Evolutionary conservation across 2,113 vertebrate genomes (phyloP).

Genomic region (Hippoglossus stenolepis): DNA sequence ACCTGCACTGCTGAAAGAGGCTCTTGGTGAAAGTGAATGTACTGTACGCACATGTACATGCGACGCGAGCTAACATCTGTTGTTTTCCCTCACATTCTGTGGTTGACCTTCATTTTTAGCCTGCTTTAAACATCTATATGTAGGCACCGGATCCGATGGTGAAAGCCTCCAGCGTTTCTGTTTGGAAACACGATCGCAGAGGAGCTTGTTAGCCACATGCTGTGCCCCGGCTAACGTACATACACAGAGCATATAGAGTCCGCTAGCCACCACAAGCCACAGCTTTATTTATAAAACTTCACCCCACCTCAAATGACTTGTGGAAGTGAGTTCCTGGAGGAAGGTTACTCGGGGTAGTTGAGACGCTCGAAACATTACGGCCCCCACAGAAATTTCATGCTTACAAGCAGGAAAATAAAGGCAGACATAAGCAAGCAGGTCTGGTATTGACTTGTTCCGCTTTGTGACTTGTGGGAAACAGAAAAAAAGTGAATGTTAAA

Average conservation of each 20-base stretch:
- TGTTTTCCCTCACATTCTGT: constrained; percentile 36
- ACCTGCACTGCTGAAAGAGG: neutral
- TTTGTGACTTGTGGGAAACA: constrained; percentile 25
- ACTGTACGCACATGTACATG: neutral
- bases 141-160: neutral
- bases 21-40: constrained; percentile 12
- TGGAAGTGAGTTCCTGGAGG: constrained; percentile 32
- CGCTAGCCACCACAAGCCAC: constrained; percentile 57
- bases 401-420: constrained; percentile 38
- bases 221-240: constrained; percentile 3
- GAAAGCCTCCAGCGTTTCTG: constrained; percentile 14
- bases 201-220: constrained; percentile 23
- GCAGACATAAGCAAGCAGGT: constrained; percentile 7
- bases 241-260: constrained; percentile 50
- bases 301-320: constrained; percentile 59
- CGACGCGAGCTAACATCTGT: constrained; percentile 14
- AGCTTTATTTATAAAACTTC: constrained; percentile 65
- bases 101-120: constrained; percentile 16
- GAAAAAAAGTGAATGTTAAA: constrained; percentile 42
- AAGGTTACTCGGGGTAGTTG: constrained; percentile 59
- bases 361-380: no score
- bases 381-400: constrained; percentile 24
- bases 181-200: constrained; percentile 60
- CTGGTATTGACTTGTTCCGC: constrained; percentile 32
- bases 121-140: constrained; percentile 36